Evolutionary conservation across 2,888 invertebrate genomes (phyloP), one percentile per base, ranked within the genome.

Genomic region (Melinopterus prodromus): DNA sequence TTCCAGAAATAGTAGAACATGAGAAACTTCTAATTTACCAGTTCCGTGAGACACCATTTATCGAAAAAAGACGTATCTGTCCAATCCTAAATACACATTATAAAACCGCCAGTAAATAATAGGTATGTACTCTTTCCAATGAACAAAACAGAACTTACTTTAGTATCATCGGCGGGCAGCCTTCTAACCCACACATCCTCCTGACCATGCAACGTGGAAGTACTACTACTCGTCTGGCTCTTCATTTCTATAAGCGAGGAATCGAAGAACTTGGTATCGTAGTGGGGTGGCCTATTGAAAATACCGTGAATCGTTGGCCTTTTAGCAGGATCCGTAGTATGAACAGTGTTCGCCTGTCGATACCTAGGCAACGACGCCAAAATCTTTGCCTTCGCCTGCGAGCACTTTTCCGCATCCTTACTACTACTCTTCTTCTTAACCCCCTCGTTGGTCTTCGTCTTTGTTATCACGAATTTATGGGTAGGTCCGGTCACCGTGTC

Each of bases 261-360:
- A 89, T 96, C 96, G 87, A 96, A 96, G 90, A 95, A 96, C 83
- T 94, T 91, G 86, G 94, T 94, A 89, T 96, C 95, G 82, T 94
- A 91, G 89, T 96, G 96, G 2, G 93, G 94, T 75, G 88, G 88
- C 78, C 88, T 75, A 88, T 84, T 89, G 88, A 94, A 94, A 80
- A 94, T 89, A 14, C 91, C 90, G 84, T 93, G 91, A 26, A 93
- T 90, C 70, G 92, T 92, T n/a, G 93, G 92, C 69, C 93, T 91
- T 81, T 89, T 90, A 83, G 91, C 90, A 9, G 89, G 90, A 76
- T 93, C 93, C 84, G 92, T 91, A 78, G 93, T 92, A 88, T 94
- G 93, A 76, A 94, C 94, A 1, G 94, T 94, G 82, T 94, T 93
- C 0, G 94, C 91, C 86, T 91, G 92, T 82, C 91, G 89, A 71